phyloP scores from a whole-genome alignment of 2,888 invertebrate species.

The Acronicta leporina region DNA sequence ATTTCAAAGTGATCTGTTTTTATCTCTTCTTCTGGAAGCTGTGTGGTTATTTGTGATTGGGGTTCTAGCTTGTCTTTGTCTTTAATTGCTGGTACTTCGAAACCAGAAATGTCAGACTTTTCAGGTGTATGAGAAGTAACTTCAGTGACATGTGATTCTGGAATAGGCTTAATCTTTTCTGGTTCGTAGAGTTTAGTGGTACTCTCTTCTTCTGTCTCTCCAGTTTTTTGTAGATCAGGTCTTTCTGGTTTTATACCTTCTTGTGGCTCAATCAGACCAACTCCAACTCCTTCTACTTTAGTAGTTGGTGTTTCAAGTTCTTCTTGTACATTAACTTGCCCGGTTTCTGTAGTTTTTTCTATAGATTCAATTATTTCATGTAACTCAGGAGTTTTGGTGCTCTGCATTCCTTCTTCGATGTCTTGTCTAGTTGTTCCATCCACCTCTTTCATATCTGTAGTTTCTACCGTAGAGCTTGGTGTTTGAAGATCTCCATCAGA shows the following conservation, averaged over 20 bases:
- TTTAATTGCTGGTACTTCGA: slow-evolving; percentile 10
- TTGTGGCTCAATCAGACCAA: slow-evolving; percentile 31
- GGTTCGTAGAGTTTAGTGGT: slow-evolving; percentile 31
- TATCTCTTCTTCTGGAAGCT: slow-evolving; percentile 18
- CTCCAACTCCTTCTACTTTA: slow-evolving; percentile 19
- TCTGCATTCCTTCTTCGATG: slow-evolving; percentile 8
- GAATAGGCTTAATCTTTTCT: slow-evolving; percentile 23
- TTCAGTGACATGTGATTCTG: slow-evolving; percentile 40
- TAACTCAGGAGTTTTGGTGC: slow-evolving; percentile 27
- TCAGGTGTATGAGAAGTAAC: slow-evolving; percentile 23
- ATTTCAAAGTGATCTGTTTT: slow-evolving; percentile 22
- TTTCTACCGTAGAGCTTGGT: slow-evolving; percentile 19
- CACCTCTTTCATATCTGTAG: slow-evolving; percentile 6
- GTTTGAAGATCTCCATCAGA: slow-evolving; percentile 15
- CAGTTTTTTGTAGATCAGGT: slow-evolving; percentile 24
- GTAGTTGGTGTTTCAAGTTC: slow-evolving; percentile 39
- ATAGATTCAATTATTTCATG: slow-evolving; percentile 24
- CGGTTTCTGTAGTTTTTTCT: slow-evolving; percentile 31
- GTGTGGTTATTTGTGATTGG: slow-evolving; percentile 9
- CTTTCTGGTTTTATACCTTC: slow-evolving; percentile 23
- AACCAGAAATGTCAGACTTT: slow-evolving; percentile 11
- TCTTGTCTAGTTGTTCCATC: slow-evolving; percentile 15
- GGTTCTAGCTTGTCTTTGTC: slow-evolving; percentile 21
- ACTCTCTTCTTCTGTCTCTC: slow-evolving; percentile 22
- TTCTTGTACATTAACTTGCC: slow-evolving; percentile 36